Evolutionary conservation across 2,888 invertebrate genomes (phyloP).

Genomic region (Aleiodes alternator): DNA sequence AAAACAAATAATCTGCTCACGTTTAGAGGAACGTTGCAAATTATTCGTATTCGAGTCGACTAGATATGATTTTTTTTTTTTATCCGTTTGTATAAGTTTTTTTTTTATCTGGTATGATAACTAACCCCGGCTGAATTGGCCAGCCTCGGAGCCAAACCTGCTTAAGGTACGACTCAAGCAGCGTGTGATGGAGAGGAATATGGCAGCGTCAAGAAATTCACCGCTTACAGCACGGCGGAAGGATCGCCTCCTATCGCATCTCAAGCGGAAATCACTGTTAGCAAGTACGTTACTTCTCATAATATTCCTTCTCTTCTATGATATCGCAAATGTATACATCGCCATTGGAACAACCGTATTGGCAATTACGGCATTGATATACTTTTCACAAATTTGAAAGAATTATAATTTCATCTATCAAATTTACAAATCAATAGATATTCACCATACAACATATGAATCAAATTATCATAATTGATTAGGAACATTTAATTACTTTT

Average conservation of each 20-base stretch:
- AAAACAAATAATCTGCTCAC: neutral
- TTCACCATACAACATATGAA: too few species aligned
- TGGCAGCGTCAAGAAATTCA: conserved; percentile 83
- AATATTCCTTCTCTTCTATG: conserved; percentile 53
- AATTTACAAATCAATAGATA: too few species aligned
- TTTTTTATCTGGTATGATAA: conserved; percentile 64
- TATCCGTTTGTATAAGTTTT: conserved; percentile 45
- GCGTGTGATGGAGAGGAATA: conserved; percentile 92
- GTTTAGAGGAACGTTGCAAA: neutral
- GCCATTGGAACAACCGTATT: too few species aligned
- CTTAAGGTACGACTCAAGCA: conserved; percentile 95
- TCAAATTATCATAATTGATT: too few species aligned
- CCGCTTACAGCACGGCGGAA: conserved; percentile 90
- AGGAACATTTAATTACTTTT: too few species aligned
- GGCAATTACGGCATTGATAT: too few species aligned
- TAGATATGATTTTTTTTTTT: conserved; percentile 14
- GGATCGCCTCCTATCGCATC: conserved; percentile 84
- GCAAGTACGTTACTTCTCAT: conserved; percentile 76
- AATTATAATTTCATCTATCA: too few species aligned
- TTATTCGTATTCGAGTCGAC: neutral
- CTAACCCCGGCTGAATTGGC: conserved; percentile 75
- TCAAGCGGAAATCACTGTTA: conserved; percentile 84
- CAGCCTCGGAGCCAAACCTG: conserved; percentile 98
- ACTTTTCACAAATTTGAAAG: too few species aligned
- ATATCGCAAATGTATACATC: conserved; percentile 8